Base-by-base conservation (phyloP, 2,113 vertebrate species). In the Tyrannus savana region DNA sequence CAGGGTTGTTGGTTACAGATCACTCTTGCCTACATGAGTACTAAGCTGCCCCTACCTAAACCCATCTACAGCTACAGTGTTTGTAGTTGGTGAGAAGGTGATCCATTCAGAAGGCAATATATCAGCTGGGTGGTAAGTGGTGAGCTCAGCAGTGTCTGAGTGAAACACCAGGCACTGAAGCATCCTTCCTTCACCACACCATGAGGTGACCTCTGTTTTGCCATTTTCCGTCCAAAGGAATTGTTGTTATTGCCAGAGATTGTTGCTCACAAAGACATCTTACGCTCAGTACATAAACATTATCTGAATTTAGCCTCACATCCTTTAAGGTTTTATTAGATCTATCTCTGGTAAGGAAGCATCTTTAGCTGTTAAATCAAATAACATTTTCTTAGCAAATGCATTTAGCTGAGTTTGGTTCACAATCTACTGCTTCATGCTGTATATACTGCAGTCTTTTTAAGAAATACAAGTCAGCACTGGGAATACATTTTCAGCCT, bases 361-460 rank as follows among this genome's bases (percentile, higher is more conserved):
- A 80, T 91, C 84, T 96, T 93, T 66, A 89, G 59, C 37, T 93
- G 87, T 55, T 94, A 82, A 91, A 84, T 30, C 33, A 44, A 84
- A 63, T 90, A 90, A 76, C 14, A 19, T 94, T 87, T 96, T 85
- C 27, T 46, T 59, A 87, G 46, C 42, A 71, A 23, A 35, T 3
- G 6, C 49, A 74, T 77, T 89, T 85, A 77, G 27, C n/a, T 73
- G 55, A 30, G 10, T 59, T 74, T 39, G 19, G 18, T 59, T 80
- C 66, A 68, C 41, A 68, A 37, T 44, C 55, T 73, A 27, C 28
- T 73, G 60, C 33, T 84, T 83, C n/a, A 69, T 16, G 53, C 24
- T 56, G 13, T 30, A 50, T 47, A 74, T 33, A 27, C 33, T 79
- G 68, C 25, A 24, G 50, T 3, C 72, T 60, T 88, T 69, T 72